A percentile compares a stretch with the other conserved stretches of the same genome.
phyloP scores from a whole-genome alignment of 1,140 invertebrate species.

The Eumaeus atala region DNA sequence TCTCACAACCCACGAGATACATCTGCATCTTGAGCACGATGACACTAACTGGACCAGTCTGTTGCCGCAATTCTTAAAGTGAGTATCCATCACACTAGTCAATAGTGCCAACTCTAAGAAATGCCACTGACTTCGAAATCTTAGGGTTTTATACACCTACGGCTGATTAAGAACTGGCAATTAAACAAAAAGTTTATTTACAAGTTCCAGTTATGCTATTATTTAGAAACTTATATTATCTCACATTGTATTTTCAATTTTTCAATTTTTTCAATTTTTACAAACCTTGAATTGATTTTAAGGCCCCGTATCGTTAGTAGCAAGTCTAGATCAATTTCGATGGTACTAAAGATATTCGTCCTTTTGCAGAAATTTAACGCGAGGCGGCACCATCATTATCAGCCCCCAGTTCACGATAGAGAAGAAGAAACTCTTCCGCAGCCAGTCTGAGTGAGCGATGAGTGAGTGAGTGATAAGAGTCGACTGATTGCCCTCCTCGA shows the following conservation, averaged over 20 bases:
- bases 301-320: too few relatives aligned
- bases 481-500: slow-evolving; percentile 66
- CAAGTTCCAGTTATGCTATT: too few relatives aligned
- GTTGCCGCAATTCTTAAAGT: slow-evolving; percentile 90
- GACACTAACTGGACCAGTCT: slow-evolving; percentile 87
- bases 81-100: slow-evolving; percentile 58
- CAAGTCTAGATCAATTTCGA: not conserved
- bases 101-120: not conserved
- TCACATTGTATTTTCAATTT: too few relatives aligned
- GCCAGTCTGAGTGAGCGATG: slow-evolving; percentile 72
- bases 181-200: too few relatives aligned
- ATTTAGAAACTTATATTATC: too few relatives aligned
- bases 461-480: slow-evolving; percentile 43
- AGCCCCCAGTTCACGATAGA: slow-evolving; percentile 87
- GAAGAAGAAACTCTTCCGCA: slow-evolving; percentile 91
- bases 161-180: too few relatives aligned
- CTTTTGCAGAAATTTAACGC: slow-evolving; percentile 81
- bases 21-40: slow-evolving; percentile 88
- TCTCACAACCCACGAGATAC: slow-evolving; percentile 89
- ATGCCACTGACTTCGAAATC: too few relatives aligned
- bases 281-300: too few relatives aligned
- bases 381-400: slow-evolving; percentile 88
- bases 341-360: not conserved
- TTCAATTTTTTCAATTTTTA: too few relatives aligned
- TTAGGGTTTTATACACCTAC: too few relatives aligned